Conservation (phyloP, 2,888 invertebrate genomes). For the Tiphia femorata region DNA sequence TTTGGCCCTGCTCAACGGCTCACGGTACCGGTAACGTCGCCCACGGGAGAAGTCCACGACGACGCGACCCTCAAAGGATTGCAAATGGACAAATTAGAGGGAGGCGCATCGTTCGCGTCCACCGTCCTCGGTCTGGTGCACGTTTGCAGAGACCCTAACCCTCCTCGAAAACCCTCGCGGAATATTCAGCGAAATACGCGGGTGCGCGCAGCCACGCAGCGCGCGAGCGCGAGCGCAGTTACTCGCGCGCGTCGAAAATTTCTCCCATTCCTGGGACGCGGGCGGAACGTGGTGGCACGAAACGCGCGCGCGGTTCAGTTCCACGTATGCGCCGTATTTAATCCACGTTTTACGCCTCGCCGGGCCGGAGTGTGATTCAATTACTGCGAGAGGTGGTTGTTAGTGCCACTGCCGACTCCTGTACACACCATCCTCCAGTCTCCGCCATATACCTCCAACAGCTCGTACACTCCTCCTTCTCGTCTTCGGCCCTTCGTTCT, state of each 20-base stretch:
- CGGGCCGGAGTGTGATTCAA: slow-evolving; percentile 48
- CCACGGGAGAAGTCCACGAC: too few species aligned
- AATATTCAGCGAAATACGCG: not conserved
- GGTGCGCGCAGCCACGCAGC: not conserved
- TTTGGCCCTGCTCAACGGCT: not conserved
- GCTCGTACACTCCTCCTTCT: slow-evolving; percentile 3
- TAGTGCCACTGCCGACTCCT: slow-evolving; percentile 35
- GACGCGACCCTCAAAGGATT: slow-evolving; percentile 24
- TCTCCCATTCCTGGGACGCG: not conserved
- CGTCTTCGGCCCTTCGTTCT: not conserved
- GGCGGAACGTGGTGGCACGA: too few species aligned
- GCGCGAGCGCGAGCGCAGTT: not conserved
- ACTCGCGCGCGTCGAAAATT: slow-evolving; percentile 4
- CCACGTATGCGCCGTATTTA: slow-evolving; percentile 52
- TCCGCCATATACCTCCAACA: too few species aligned
- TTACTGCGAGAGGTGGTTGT: slow-evolving; percentile 40
- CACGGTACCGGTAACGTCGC: not conserved
- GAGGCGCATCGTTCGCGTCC: slow-evolving; percentile 1
- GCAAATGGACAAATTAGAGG: slow-evolving; percentile 22
- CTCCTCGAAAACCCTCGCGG: not conserved
- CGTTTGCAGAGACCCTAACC: not conserved
- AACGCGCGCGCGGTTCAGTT: slow-evolving; percentile 20
- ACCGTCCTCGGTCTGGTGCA: slow-evolving; percentile 5
- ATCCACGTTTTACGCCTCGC: slow-evolving; percentile 52
- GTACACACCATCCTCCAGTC: slow-evolving; percentile 31